A percentile compares a stretch with the other conserved stretches of the same genome.
Conservation (phyloP, 2,797 vertebrate species). For the Gadopsis marmoratus region DNA sequence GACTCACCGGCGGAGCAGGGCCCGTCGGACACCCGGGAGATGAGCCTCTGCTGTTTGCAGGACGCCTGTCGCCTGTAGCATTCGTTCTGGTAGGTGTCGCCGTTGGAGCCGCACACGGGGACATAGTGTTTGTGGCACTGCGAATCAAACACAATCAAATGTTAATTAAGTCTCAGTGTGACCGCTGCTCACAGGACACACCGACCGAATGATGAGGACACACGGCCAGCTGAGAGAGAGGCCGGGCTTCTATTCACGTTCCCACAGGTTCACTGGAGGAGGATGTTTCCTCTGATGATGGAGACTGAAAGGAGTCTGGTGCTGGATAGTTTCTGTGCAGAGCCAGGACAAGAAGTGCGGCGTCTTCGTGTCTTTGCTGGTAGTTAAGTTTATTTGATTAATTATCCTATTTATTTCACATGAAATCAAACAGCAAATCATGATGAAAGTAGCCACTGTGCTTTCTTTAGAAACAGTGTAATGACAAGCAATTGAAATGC, state of each 20-base stretch:
- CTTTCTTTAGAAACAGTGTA: background rate
- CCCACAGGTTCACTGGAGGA: background rate
- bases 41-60: conserved; percentile 94
- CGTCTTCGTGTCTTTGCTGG: background rate
- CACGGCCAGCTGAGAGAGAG: background rate
- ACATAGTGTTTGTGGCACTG: conserved; percentile 96
- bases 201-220: too few species aligned
- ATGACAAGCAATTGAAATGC: too few species aligned
- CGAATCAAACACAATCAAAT: conserved; percentile 55
- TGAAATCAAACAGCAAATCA: too few species aligned
- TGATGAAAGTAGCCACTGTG: background rate
- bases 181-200: background rate
- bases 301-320: background rate
- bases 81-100: conserved; percentile 97
- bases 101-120: conserved; percentile 96
- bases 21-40: conserved; percentile 90
- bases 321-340: background rate
- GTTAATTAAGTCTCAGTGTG: conserved; percentile 20
- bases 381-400: background rate
- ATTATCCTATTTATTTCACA: too few species aligned
- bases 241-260: background rate
- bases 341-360: background rate
- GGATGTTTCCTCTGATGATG: background rate
- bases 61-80: conserved; percentile 94
- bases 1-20: conserved; percentile 92